A percentile compares a stretch with the other conserved stretches of the same genome.
These are phyloP conservation scores for Beaufortia kweichowensis DNA, from an alignment of 2,113 vertebrate genomes.

Conservation along the genomic window DNA sequence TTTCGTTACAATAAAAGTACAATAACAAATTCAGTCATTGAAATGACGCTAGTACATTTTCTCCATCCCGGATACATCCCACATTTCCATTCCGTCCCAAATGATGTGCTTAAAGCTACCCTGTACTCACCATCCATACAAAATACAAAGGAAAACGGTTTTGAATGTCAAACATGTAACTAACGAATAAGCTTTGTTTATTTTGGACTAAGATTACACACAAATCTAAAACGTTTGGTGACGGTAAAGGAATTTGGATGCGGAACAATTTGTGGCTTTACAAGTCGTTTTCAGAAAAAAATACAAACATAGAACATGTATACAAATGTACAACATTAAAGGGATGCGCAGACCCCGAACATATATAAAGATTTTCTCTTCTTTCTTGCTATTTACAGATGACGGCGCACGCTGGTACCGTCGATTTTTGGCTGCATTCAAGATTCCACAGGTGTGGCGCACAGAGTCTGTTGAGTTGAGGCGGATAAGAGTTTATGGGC, in stretches of 20 bases:
- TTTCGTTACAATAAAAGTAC: constrained; percentile 80
- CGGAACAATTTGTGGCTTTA: constrained; percentile 63
- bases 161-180: constrained; percentile 58
- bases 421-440: constrained; percentile 69
- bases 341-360: constrained; percentile 64
- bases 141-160: constrained; percentile 56
- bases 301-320: constrained; percentile 75
- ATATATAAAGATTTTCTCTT: constrained; percentile 58
- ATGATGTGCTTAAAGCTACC: constrained; percentile 59
- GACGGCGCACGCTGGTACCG: constrained; percentile 58
- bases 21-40: constrained; percentile 66
- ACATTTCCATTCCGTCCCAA: constrained; percentile 60
- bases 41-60: constrained; percentile 54
- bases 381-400: constrained; percentile 72
- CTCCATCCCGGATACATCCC: constrained; percentile 45
- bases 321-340: constrained; percentile 75
- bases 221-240: constrained; percentile 58
- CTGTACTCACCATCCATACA: constrained; percentile 63
- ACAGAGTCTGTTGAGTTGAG: constrained; percentile 46
- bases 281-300: constrained; percentile 69
- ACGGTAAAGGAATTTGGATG: constrained; percentile 55
- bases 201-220: constrained; percentile 59
- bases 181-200: constrained; percentile 61
- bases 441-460: constrained; percentile 51
- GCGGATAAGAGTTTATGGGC: constrained; percentile 71